These are phyloP conservation scores for Syngnathus rostellatus DNA, from an alignment of 2,797 vertebrate species.

Conservation along the genomic window DNA sequence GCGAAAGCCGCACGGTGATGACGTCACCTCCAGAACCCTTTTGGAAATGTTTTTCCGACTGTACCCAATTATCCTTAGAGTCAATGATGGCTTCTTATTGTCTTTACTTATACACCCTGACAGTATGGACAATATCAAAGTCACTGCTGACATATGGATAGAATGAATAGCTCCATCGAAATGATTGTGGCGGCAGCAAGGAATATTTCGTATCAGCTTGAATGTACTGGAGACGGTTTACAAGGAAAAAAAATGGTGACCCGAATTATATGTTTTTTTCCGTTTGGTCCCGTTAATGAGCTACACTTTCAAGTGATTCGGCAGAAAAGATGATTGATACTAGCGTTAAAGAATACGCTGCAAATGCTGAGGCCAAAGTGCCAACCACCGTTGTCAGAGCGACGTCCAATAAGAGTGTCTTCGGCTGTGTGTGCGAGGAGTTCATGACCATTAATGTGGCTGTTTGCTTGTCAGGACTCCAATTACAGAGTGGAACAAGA, in stretches of 20 bases:
- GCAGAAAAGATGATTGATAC: neutral
- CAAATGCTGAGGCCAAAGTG: neutral
- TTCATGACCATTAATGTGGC: conserved; percentile 18
- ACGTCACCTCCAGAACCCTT: conserved; percentile 30
- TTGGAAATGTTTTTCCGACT: conserved; percentile 19
- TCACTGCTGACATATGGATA: conserved; percentile 24
- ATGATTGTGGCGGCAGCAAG: neutral
- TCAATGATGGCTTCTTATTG: conserved; percentile 1
- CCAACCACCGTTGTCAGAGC: neutral
- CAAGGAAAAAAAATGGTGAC: conserved; percentile 1
- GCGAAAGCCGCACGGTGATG: conserved; percentile 24
- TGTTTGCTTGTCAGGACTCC: conserved; percentile 40
- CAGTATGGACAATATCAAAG: conserved; percentile 15
- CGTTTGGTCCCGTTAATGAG: neutral
- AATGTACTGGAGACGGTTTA: neutral
- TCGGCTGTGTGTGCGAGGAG: conserved; percentile 3
- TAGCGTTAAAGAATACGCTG: neutral
- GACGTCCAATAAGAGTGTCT: neutral
- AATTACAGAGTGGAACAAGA: conserved; percentile 57
- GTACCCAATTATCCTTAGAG: conserved; percentile 33
- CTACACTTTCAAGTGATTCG: neutral
- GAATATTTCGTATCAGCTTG: neutral
- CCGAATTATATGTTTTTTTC: neutral
- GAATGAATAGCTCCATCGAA: conserved; percentile 19
- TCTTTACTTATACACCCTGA: conserved; percentile 18